Evolutionary conservation across 2,113 vertebrate genomes (phyloP), one percentile per base, ranked within the genome.

Genomic region (Myanophis thanlyinensis): DNA sequence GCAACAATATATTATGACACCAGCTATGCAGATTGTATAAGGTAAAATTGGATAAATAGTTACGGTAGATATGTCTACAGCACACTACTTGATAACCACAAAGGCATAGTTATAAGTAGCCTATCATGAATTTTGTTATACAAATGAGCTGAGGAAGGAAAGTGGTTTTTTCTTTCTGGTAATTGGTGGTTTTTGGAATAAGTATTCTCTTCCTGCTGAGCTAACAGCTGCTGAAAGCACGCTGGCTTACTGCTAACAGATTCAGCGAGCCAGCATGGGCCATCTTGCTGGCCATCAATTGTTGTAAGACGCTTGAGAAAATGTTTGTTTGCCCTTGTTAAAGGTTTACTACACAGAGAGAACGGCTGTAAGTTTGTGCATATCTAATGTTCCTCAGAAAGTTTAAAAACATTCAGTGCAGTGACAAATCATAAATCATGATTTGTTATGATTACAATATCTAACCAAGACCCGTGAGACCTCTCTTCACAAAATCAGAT

Each of bases 121-220:
- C 9, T 30, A 84, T 94, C 80, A 53, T 0, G 0, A 46, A 1
- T 89, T 90, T 67, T 0, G 0, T 22, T 91, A 85, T 25, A 48
- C 22, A 59, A 35, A 40, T n/a, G 18, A 62, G 91, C 8, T 47
- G 90, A 20, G 0, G 4, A 30, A 87, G 49, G 25, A 47, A 53
- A 91, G 30, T 48, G 7, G 30, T 95, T 91, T 93, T 93, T 67
- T 59, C 35, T 95, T 92, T 93, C 86, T 67, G 46, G 88, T 95
- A 94, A 95, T 96, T 96, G 96, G 91, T 87, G 88, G 87, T 91
- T 93, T 93, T 52, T 92, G 89, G 49, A 93, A 94, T 25, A 95
- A 94, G 44, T 84, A 94, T 96, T 90, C 93, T 95, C n/a, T 23
- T 95, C 95, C 96, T 93, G 89, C 95, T 95, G 96, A 95, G 94